phyloP scores from a whole-genome alignment of 2,113 vertebrate genomes.

The Budorcas taxicolor region DNA sequence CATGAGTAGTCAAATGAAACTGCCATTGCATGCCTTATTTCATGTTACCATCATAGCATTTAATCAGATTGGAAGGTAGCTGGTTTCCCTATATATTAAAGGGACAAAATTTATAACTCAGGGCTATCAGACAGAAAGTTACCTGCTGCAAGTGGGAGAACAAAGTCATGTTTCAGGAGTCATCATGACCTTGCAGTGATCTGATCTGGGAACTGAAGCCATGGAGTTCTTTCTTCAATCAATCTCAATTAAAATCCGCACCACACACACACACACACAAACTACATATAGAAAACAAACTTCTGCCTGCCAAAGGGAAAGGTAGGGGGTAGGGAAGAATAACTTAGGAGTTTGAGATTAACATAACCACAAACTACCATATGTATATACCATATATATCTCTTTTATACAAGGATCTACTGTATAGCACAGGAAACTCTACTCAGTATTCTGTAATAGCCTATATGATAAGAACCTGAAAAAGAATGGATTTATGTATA shows the following conservation, averaged over 20 bases:
- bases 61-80: background rate
- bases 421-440: background rate
- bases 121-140: background rate
- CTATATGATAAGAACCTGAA: background rate
- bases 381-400: background rate
- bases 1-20: background rate
- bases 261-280: background rate
- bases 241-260: background rate
- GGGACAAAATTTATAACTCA: background rate
- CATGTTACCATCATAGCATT: background rate
- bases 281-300: background rate
- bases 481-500: background rate
- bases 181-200: background rate
- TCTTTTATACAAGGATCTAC: background rate
- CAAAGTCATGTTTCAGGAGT: background rate
- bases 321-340: background rate
- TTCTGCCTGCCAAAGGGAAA: background rate
- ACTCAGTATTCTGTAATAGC: background rate
- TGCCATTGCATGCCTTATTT: background rate
- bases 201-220: background rate
- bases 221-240: background rate
- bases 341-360: background rate
- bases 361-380: background rate
- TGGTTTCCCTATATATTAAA: background rate
- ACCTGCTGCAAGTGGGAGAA: background rate